Percentiles rank a stretch among this genome's conserved stretches.
Conservation (phyloP, 2,113 vertebrate genomes). For the Periophthalmodon schlosseri region DNA sequence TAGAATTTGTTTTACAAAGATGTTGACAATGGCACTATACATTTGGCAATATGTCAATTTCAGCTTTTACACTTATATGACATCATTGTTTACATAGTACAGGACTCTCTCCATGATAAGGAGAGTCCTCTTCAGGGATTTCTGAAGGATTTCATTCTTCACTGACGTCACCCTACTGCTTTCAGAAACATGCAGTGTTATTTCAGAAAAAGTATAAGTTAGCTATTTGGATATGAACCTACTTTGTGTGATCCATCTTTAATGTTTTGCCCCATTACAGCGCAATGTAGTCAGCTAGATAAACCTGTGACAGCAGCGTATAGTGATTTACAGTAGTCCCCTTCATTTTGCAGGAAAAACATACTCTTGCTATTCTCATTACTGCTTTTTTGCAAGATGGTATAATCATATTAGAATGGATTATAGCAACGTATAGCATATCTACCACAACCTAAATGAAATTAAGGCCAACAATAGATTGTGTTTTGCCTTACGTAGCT, state of each 20-base stretch:
- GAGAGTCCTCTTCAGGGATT: background rate
- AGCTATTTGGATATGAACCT: background rate
- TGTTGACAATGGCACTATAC: background rate
- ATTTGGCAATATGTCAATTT: background rate
- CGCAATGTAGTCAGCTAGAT: background rate
- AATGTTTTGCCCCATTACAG: background rate
- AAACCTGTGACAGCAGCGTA: constrained; percentile 10
- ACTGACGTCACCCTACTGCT: background rate
- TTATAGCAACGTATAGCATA: background rate
- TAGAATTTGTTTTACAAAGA: background rate
- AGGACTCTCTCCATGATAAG: background rate
- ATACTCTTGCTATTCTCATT: background rate
- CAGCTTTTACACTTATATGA: background rate
- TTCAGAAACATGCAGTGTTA: background rate
- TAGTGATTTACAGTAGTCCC: constrained; percentile 2
- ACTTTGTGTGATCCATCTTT: background rate
- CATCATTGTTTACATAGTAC: background rate
- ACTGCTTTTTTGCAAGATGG: background rate
- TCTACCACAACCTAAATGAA: constrained; percentile 7
- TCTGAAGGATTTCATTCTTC: background rate
- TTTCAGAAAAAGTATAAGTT: background rate
- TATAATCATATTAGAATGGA: constrained; percentile 19
- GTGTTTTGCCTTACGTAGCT: constrained; percentile 6
- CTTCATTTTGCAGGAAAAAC: constrained; percentile 6
- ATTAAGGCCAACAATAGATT: constrained; percentile 14